Conservation (phyloP, 2,888 invertebrate species). For the Deroplatys truncata region DNA sequence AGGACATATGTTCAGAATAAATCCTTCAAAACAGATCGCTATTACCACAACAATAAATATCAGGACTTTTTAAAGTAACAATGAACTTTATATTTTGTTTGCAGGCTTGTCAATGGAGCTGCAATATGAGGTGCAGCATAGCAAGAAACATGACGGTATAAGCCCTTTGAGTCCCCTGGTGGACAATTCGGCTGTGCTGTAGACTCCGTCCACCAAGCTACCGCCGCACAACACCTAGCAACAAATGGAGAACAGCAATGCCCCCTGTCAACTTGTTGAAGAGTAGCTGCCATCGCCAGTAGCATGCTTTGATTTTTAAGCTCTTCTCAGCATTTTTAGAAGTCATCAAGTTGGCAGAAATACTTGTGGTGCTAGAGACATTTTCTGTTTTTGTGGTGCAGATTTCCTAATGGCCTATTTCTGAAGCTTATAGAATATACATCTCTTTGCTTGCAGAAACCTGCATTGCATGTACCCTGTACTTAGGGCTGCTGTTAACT, state of each 20-base stretch:
- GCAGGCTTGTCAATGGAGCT: conserved; percentile 68
- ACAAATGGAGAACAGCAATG: background rate
- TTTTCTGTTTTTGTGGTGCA: background rate
- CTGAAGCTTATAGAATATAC: background rate
- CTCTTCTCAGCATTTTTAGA: background rate
- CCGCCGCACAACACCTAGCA: background rate
- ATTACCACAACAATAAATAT: too few relatives aligned
- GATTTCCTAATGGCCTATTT: background rate
- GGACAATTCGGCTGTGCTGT: conserved; percentile 64
- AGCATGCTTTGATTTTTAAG: background rate
- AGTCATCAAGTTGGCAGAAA: background rate
- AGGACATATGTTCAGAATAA: too few relatives aligned
- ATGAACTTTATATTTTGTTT: background rate
- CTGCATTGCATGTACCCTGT: background rate
- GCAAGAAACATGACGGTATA: conserved; percentile 46
- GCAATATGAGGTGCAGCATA: conserved; percentile 74
- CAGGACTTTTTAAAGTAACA: too few relatives aligned
- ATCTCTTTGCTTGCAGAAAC: background rate
- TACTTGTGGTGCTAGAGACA: background rate
- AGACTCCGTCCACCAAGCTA: background rate
- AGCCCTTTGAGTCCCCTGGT: conserved; percentile 76
- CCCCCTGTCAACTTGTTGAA: background rate
- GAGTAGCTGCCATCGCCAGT: background rate
- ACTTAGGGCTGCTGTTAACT: background rate
- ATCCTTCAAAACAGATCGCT: too few relatives aligned